Evolutionary conservation across 2,888 invertebrate species (phyloP).

Genomic region (Erpobdella octoculata): DNA sequence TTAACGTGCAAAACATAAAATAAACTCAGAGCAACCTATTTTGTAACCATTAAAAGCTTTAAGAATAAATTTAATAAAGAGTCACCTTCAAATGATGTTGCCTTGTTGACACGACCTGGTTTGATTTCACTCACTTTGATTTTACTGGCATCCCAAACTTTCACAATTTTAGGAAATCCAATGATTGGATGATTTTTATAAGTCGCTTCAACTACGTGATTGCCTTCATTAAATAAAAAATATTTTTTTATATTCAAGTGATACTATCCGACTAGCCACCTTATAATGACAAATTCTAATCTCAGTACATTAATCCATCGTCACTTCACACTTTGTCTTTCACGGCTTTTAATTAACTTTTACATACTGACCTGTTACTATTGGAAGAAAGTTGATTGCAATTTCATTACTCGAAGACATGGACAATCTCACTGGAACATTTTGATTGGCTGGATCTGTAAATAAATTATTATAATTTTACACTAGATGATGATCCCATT

Average conservation of each 20-base stretch:
- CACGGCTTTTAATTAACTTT: neutral
- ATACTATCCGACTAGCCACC: no score
- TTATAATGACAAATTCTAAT: neutral
- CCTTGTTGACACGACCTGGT: neutral
- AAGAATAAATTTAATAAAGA: neutral
- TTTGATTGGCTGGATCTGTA: no score
- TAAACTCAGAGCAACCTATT: no score
- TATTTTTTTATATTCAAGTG: no score
- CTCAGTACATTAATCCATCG: neutral
- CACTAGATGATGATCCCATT: no score
- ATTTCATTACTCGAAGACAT: no score
- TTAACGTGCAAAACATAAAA: no score
- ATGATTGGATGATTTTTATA: neutral
- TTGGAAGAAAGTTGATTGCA: conserved; percentile 10
- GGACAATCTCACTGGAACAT: no score
- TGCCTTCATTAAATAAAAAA: neutral
- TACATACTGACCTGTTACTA: neutral
- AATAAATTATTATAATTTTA: no score
- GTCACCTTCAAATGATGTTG: neutral
- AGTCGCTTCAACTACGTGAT: conserved; percentile 5
- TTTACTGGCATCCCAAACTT: neutral
- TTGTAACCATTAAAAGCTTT: neutral
- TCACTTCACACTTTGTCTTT: neutral
- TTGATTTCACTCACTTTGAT: neutral
- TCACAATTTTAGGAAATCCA: neutral